Evolutionary conservation across 2,113 vertebrate genomes (phyloP).

Genomic region (Apus apus): DNA sequence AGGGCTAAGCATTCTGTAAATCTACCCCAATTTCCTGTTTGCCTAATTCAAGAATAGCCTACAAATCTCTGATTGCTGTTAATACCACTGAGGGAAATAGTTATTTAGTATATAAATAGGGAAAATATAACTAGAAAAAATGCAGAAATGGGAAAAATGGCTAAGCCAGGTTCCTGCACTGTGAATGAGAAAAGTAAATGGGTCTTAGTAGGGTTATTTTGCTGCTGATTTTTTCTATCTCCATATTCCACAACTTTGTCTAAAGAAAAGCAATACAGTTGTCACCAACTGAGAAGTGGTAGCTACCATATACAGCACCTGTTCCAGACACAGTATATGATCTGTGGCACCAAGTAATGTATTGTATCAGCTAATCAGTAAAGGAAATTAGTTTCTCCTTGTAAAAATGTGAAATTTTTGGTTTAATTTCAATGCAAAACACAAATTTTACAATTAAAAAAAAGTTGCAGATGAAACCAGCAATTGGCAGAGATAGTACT

Average conservation of each 20-base stretch:
- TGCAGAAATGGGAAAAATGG: not conserved
- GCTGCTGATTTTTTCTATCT: not conserved
- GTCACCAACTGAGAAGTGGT: not conserved
- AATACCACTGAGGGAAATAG: not conserved
- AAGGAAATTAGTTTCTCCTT: not conserved
- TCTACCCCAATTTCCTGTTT: not conserved
- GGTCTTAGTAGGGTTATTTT: fast-evolving
- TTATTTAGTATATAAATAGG: not conserved
- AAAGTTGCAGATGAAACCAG: not conserved
- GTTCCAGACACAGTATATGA: not conserved
- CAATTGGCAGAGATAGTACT: not conserved
- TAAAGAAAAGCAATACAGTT: not conserved
- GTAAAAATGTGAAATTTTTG: not conserved
- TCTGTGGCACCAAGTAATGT: not conserved
- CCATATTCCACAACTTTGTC: not conserved
- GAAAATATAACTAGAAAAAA: not conserved
- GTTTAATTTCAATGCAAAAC: not conserved
- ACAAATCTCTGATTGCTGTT: not conserved
- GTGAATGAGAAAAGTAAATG: not conserved
- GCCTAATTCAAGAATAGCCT: not conserved
- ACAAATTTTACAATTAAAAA: not conserved
- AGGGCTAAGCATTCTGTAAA: not conserved
- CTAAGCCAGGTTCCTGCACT: not conserved
- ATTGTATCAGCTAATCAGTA: not conserved
- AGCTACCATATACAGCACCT: not conserved